phyloP scores from a whole-genome alignment of 37 sponge, comb jelly and placozoan genomes.

The Cliona cf. orientalis region DNA sequence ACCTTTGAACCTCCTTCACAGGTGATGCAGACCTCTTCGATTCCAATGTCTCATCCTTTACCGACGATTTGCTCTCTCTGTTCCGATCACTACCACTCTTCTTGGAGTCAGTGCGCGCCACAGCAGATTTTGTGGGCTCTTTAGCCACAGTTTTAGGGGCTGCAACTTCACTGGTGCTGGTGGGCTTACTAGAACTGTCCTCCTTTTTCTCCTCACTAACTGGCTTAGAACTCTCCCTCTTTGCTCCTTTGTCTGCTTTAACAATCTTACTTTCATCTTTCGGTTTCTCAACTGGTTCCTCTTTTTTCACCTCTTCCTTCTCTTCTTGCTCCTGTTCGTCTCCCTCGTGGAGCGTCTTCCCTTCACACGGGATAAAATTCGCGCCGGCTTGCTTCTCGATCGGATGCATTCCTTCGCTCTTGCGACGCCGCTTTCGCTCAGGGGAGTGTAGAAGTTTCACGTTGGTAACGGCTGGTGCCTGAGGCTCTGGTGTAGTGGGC shows the following conservation, averaged over 20 bases:
- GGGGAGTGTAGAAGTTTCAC: conserved; percentile 4
- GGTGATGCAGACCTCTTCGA: too few species aligned
- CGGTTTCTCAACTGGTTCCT: background rate
- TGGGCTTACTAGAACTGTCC: background rate
- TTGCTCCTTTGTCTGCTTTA: background rate
- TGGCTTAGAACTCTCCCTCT: background rate
- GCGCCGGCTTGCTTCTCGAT: background rate
- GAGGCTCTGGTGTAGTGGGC: conserved; percentile 15
- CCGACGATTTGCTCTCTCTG: too few species aligned
- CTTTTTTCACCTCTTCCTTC: background rate
- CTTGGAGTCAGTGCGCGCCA: background rate
- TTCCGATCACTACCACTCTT: too few species aligned
- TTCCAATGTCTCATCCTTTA: too few species aligned
- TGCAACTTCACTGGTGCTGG: background rate
- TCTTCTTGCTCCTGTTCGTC: background rate
- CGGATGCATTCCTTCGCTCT: conserved; percentile 46
- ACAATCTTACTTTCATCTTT: background rate
- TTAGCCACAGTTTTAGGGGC: background rate
- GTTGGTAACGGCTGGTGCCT: background rate
- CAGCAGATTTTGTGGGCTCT: background rate
- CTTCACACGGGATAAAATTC: background rate
- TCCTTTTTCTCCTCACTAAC: background rate
- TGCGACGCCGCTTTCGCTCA: conserved; percentile 4
- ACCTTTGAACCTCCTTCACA: too few species aligned
- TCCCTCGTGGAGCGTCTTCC: conserved; percentile 10